Evolutionary conservation across 2,888 invertebrate genomes (phyloP).

Genomic region (Eristalinus aeneus): DNA sequence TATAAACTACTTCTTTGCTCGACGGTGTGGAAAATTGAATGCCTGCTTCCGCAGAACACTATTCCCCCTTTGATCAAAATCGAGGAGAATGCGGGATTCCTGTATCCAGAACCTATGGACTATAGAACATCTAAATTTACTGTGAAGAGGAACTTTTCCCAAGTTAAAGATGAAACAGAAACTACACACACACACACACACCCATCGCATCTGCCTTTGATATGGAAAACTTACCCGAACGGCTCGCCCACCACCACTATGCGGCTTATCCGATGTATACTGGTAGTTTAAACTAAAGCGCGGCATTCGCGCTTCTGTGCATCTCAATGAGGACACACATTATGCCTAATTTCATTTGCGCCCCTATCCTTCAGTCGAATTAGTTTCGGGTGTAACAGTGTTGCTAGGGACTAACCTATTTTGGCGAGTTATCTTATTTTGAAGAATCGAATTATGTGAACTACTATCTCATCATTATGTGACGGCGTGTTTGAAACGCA

Average conservation of each 20-base stretch:
- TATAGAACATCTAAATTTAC: slow-evolving; percentile 10
- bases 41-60: slow-evolving; percentile 38
- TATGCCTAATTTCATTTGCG: slow-evolving; percentile 42
- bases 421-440: neutral
- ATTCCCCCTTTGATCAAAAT: neutral
- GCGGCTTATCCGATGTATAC: neutral
- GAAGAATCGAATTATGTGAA: neutral
- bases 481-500: neutral
- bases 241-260: slow-evolving; percentile 9
- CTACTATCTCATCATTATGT: neutral
- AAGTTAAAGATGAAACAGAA: slow-evolving; percentile 15
- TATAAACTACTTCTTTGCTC: slow-evolving; percentile 78
- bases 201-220: slow-evolving; percentile 42
- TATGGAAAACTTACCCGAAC: slow-evolving; percentile 30
- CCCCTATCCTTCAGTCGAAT: slow-evolving; percentile 24
- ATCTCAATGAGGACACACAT: slow-evolving; percentile 5
- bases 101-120: neutral
- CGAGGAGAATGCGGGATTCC: too few relatives aligned
- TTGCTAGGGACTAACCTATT: slow-evolving; percentile 2
- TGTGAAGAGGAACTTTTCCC: slow-evolving; percentile 6
- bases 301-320: slow-evolving; percentile 38
- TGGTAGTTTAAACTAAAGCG: slow-evolving; percentile 20
- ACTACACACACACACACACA: too few relatives aligned
- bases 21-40: slow-evolving; percentile 78
- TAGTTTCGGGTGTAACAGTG: slow-evolving; percentile 31